Percentiles rank a stretch among this genome's conserved stretches.
Conservation (phyloP, 1,140 invertebrate species). For the Lasioglossum baleicum region DNA sequence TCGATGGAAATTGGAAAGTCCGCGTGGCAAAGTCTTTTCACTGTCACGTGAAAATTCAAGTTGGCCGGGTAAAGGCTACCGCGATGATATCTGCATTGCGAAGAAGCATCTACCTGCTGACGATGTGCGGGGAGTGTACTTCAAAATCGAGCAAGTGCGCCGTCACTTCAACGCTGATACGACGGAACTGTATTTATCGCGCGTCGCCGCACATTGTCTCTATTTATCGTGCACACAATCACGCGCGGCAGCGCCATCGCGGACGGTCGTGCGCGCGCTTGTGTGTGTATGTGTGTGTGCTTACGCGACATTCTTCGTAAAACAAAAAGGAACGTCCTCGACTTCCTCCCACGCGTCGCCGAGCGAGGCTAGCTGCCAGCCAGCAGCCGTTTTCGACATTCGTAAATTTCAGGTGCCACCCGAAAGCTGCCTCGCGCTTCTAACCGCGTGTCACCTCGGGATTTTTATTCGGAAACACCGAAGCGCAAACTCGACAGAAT, state of each 20-base stretch:
- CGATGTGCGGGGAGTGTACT: too few species aligned
- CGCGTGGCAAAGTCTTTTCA: too few species aligned
- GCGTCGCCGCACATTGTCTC: constrained; percentile 9
- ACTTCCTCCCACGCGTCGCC: constrained; percentile 28
- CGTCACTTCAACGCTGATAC: constrained; percentile 15
- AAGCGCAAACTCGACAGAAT: too few species aligned
- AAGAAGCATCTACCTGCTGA: not conserved
- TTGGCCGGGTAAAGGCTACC: constrained; percentile 7
- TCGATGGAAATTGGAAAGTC: too few species aligned
- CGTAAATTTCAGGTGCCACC: constrained; percentile 15
- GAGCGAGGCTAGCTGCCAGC: constrained; percentile 16
- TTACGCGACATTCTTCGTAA: constrained; percentile 13
- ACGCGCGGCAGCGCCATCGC: not conserved
- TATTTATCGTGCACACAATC: constrained; percentile 1
- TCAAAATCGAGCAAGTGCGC: constrained; percentile 12
- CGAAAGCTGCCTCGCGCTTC: not conserved
- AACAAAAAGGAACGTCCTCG: constrained; percentile 37
- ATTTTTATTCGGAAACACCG: too few species aligned
- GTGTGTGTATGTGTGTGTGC: not conserved
- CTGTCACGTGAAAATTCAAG: too few species aligned
- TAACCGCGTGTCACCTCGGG: too few species aligned
- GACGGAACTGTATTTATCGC: constrained; percentile 15
- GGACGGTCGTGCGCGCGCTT: not conserved
- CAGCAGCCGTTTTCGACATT: constrained; percentile 18
- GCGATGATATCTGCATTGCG: not conserved